Conservation (phyloP, 2,888 invertebrate genomes). For the Trachelus troglodyta region DNA sequence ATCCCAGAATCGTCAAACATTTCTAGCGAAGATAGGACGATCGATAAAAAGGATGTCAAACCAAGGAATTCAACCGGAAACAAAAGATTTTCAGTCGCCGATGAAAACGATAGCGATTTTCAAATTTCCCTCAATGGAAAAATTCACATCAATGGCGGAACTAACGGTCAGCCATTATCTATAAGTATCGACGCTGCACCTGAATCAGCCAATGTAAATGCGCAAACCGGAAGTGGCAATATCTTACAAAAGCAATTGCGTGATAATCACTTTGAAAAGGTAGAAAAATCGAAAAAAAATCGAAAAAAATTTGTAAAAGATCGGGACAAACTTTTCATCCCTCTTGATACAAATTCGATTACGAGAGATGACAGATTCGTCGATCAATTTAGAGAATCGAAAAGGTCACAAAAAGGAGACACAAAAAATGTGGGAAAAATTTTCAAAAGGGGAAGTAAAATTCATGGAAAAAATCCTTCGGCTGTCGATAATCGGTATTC, state of each 20-base stretch:
- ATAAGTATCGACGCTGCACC: constrained; percentile 41
- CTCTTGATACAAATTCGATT: not conserved
- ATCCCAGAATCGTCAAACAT: not conserved
- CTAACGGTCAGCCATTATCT: constrained; percentile 35
- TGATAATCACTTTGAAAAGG: not conserved
- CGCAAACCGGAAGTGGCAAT: not conserved
- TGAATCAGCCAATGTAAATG: constrained; percentile 3
- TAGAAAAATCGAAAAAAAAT: not conserved
- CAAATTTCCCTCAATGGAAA: constrained; percentile 45
- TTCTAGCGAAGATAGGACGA: not conserved
- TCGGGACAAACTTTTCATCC: not conserved
- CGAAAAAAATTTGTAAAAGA: not conserved
- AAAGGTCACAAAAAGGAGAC: not conserved
- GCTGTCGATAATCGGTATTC: not conserved
- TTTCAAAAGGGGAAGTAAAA: not conserved
- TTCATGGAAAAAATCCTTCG: not conserved
- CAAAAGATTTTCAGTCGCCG: not conserved
- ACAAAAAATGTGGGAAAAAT: not conserved
- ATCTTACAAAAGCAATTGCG: not conserved
- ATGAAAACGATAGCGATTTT: constrained; percentile 19
- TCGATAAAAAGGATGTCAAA: not conserved
- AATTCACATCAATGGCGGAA: constrained; percentile 41
- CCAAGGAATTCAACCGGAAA: not conserved
- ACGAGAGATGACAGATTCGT: not conserved
- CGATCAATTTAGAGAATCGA: not conserved